Conservation (phyloP, 2,888 invertebrate species). For the Cheilosia scutellata region DNA sequence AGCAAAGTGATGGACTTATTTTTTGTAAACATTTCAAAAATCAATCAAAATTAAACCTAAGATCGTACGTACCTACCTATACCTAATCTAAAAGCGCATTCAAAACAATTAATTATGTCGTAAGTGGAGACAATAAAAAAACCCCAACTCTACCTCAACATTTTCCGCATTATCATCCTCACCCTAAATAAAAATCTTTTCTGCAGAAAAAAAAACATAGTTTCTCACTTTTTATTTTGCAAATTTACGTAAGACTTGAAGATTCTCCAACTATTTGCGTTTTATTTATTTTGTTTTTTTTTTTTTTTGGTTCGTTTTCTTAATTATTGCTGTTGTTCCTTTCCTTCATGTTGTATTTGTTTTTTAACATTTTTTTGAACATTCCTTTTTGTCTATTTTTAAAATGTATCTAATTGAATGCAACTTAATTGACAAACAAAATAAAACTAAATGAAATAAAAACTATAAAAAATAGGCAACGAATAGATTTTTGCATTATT, state of each 20-base stretch:
- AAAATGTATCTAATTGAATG: slow-evolving; percentile 57
- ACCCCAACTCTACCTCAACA: not conserved
- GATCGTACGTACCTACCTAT: too few relatives aligned
- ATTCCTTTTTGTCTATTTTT: slow-evolving; percentile 61
- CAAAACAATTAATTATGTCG: not conserved
- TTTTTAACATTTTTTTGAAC: slow-evolving; percentile 59
- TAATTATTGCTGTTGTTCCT: slow-evolving; percentile 60
- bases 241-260: slow-evolving; percentile 68
- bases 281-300: not conserved
- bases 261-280: slow-evolving; percentile 57
- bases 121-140: not conserved
- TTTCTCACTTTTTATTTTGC: slow-evolving; percentile 22
- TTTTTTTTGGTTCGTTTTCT: slow-evolving; percentile 33
- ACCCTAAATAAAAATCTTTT: slow-evolving; percentile 22
- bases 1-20: too few relatives aligned
- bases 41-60: too few relatives aligned
- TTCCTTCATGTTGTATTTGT: slow-evolving; percentile 41
- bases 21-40: too few relatives aligned
- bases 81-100: not conserved
- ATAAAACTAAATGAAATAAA: slow-evolving; percentile 26
- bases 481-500: not conserved
- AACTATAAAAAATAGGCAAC: slow-evolving; percentile 1
- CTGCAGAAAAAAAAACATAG: slow-evolving; percentile 6
- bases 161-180: slow-evolving; percentile 15
- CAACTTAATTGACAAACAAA: slow-evolving; percentile 53